Percentiles rank a stretch among this genome's conserved stretches.
These are phyloP conservation scores for Cryptomyrus ogoouensis DNA, from an alignment of 2,113 vertebrate species.

Conservation along the genomic window DNA sequence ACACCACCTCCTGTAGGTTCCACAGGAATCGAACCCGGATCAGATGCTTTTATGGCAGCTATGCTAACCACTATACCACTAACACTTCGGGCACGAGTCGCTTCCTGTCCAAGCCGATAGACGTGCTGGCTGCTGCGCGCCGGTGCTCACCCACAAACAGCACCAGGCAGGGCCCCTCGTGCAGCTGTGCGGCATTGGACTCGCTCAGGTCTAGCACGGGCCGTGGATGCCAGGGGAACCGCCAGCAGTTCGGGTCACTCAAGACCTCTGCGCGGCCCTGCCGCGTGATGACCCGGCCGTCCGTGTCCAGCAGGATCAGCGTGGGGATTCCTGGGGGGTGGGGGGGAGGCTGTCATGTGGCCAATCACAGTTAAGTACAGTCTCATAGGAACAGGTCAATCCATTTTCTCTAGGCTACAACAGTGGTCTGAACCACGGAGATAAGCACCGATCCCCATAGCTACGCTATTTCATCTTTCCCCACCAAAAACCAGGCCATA, in stretches of 20 bases:
- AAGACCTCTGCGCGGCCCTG: slow-evolving; percentile 92
- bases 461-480: neutral
- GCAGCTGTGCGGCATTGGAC: slow-evolving; percentile 88
- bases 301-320: slow-evolving; percentile 83
- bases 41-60: slow-evolving; percentile 63
- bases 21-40: slow-evolving; percentile 61
- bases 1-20: neutral
- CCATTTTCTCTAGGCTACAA: neutral
- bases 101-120: neutral
- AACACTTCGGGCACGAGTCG: neutral
- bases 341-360: neutral
- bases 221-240: slow-evolving; percentile 94
- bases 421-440: neutral
- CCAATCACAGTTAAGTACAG: too few relatives aligned
- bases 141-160: slow-evolving; percentile 87
- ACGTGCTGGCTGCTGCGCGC: neutral
- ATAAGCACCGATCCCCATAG: neutral
- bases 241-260: slow-evolving; percentile 84
- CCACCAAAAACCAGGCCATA: neutral
- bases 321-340: slow-evolving; percentile 81
- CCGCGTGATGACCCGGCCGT: slow-evolving; percentile 88
- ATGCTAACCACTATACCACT: neutral
- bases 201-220: slow-evolving; percentile 90
- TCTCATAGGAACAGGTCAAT: neutral
- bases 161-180: slow-evolving; percentile 94